phyloP scores from a whole-genome alignment of 2,113 vertebrate species.

The Clarias magur region DNA sequence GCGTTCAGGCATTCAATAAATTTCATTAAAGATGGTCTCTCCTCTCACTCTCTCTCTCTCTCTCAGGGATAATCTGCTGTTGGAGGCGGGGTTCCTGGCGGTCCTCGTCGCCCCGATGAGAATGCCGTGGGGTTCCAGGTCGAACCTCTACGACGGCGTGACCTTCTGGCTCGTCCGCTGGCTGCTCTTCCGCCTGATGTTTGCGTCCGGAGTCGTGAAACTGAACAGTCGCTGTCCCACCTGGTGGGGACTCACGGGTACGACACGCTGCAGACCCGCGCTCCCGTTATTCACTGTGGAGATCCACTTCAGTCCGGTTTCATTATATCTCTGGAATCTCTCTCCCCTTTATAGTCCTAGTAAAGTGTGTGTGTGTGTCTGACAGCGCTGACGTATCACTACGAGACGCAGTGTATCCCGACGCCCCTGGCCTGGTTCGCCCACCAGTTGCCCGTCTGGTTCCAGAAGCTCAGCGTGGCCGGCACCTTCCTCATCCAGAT shows the following conservation, averaged over 20 bases:
- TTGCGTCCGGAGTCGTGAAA: slow-evolving; percentile 91
- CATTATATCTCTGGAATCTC: background rate
- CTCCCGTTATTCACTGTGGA: no score
- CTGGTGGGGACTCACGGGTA: slow-evolving; percentile 95
- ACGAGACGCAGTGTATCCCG: slow-evolving; percentile 93
- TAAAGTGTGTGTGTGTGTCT: slow-evolving; percentile 1
- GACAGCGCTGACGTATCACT: slow-evolving; percentile 91
- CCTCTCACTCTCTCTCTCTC: background rate
- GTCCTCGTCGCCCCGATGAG: slow-evolving; percentile 83
- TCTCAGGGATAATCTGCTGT: slow-evolving; percentile 86
- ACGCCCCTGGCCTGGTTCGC: slow-evolving; percentile 84
- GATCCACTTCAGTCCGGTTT: background rate
- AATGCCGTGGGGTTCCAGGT: slow-evolving; percentile 56
- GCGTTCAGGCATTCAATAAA: no score
- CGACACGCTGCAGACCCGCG: background rate
- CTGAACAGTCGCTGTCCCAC: slow-evolving; percentile 91
- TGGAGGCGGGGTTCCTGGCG: slow-evolving; percentile 87
- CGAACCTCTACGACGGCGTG: slow-evolving; percentile 72
- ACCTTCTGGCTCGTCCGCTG: slow-evolving; percentile 90
- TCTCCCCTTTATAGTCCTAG: background rate
- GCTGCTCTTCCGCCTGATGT: slow-evolving; percentile 95
- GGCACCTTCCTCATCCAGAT: slow-evolving; percentile 86
- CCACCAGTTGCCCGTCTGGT: slow-evolving; percentile 88
- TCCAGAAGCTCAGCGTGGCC: slow-evolving; percentile 87
- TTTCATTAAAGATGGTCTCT: no score